Conservation (phyloP, 2,888 invertebrate genomes). For the Aleiodes leptofemur region DNA sequence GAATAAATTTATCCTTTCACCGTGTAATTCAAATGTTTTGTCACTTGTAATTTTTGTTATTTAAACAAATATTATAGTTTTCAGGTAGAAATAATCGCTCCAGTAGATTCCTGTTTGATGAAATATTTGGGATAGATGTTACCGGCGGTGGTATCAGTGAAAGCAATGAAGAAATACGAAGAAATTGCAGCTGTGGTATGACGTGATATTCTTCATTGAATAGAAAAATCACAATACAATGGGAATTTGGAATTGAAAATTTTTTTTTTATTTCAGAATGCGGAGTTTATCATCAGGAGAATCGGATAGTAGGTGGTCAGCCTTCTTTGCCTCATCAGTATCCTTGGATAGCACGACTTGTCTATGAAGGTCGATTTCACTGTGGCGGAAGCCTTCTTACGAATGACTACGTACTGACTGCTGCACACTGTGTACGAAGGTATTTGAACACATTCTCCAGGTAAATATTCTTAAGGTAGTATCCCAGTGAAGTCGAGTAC, state of each 20-base stretch:
- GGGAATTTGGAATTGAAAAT: slow-evolving; percentile 28
- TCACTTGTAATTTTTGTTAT: slow-evolving; percentile 31
- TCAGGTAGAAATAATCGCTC: slow-evolving; percentile 76
- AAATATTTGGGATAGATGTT: slow-evolving; percentile 81
- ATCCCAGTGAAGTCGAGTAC: too few species aligned
- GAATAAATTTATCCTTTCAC: slow-evolving; percentile 2
- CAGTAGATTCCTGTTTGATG: slow-evolving; percentile 84
- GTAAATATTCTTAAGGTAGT: too few species aligned
- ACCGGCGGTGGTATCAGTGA: slow-evolving; percentile 59
- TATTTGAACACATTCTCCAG: slow-evolving; percentile 69
- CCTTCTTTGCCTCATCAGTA: slow-evolving; percentile 89
- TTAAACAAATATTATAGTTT: slow-evolving; percentile 50
- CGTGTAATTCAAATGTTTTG: neutral
- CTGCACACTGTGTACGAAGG: slow-evolving; percentile 91
- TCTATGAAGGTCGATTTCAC: slow-evolving; percentile 92
- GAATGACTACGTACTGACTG: slow-evolving; percentile 89
- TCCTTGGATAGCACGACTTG: slow-evolving; percentile 91
- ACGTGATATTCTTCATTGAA: slow-evolving; percentile 46
- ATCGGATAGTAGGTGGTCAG: slow-evolving; percentile 89
- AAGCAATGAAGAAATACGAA: slow-evolving; percentile 77
- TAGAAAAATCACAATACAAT: neutral
- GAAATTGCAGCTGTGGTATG: slow-evolving; percentile 87
- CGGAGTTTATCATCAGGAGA: slow-evolving; percentile 89
- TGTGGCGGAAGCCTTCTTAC: slow-evolving; percentile 90
- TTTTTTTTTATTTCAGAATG: slow-evolving; percentile 80